Base-by-base conservation (phyloP, 2,797 vertebrate species). In the Malurus leucopterus region DNA sequence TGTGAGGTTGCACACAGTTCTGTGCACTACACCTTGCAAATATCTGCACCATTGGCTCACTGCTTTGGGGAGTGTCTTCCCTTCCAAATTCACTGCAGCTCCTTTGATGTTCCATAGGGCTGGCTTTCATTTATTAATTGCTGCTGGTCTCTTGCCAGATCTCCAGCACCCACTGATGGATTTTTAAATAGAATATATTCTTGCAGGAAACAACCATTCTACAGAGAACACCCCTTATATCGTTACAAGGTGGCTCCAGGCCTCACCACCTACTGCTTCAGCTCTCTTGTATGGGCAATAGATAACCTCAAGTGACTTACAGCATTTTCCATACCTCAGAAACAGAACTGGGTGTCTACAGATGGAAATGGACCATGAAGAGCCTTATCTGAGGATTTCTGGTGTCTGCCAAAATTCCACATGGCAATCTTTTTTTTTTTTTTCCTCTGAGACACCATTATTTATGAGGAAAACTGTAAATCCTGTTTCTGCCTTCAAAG, bases 201-300 rank as follows among this genome's bases (percentile, higher is more conserved):
- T 10, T 59, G 26, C 7, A 59, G 34, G 15, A 44, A 51, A 50
- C 8, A 68, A 15, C 17, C 53, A 19, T 74, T 68, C 24, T 59
- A 32, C 7, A 18, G 12, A 14, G 12, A 43, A 3, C 22, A 36
- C 14, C 21, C 17, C 17, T 34, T 54, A 10, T 4, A 30, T 23
- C 0, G 0, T 14, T 41, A 21, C 14, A 41, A 40, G 46, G 40
- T 3, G 3, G 27, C 41, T 58, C 22, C 46, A 50, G 30, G 32
- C 43, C 24, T 71, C 43, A 36, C 7, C 27, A 57, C 30, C 18
- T 27, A 10, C 59, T 26, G 15, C 49, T 67, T 51, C 24, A 36
- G 27, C 30, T 83, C 30, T 74, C 22, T 24, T 38, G 10, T 38
- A 12, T 3, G 17, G 13, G 6, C 27, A 82, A 16, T 1, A 49